Conservation (phyloP, 2,888 invertebrate species). For the Malthinus seriepunctatus region DNA sequence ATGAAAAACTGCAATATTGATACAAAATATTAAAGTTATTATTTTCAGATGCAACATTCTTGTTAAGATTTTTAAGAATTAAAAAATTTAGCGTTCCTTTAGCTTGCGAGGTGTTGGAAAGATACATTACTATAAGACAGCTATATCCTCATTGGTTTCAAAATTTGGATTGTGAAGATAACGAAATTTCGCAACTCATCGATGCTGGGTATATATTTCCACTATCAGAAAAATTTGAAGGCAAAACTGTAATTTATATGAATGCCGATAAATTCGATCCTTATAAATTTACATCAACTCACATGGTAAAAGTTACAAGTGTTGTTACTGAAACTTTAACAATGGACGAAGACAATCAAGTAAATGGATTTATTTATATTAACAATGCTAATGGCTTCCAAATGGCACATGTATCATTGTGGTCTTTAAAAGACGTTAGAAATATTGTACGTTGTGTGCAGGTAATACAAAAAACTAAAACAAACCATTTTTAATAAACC, state of each 20-base stretch:
- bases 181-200: conserved; percentile 77
- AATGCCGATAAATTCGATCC: conserved; percentile 68
- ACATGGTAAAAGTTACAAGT: conserved; percentile 85
- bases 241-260: conserved; percentile 77
- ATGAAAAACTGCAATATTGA: too few species aligned
- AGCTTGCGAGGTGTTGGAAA: conserved; percentile 85
- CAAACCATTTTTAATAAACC: not conserved
- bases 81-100: conserved; percentile 86
- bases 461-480: conserved; percentile 49
- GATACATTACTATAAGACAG: conserved; percentile 83
- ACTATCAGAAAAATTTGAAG: conserved; percentile 74
- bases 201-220: conserved; percentile 80
- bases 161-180: conserved; percentile 77
- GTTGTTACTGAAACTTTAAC: conserved; percentile 82
- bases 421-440: conserved; percentile 79
- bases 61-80: conserved; percentile 81
- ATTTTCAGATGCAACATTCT: conserved; percentile 71
- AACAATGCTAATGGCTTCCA: conserved; percentile 83
- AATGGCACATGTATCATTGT: conserved; percentile 81
- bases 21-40: too few species aligned
- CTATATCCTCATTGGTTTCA: conserved; percentile 86
- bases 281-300: conserved; percentile 67
- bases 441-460: conserved; percentile 79
- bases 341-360: conserved; percentile 83
- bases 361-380: conserved; percentile 82